A percentile compares a stretch with the other conserved stretches of the same genome.
Evolutionary conservation across 2,113 vertebrate genomes (phyloP).

Genomic region (Semicossyphus pulcher): DNA sequence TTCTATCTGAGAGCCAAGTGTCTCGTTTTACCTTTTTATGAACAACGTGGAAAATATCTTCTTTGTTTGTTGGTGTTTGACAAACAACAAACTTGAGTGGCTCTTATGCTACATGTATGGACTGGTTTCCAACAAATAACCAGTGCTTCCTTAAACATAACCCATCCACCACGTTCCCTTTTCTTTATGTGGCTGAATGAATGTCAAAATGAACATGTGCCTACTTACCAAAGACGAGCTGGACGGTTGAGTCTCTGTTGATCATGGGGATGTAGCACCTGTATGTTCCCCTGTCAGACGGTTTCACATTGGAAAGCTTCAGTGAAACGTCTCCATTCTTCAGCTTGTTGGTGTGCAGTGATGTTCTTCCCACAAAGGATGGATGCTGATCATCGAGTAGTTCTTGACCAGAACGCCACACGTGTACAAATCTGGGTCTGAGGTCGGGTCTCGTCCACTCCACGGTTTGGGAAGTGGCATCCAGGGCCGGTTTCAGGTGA

Average conservation of each 20-base stretch:
- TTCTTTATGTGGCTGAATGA: no score
- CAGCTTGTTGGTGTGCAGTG: not conserved
- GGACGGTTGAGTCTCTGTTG: not conserved
- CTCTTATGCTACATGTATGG: no score
- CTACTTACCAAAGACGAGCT: slow-evolving; percentile 7
- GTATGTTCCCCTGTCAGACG: slow-evolving; percentile 12
- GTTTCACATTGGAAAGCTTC: slow-evolving; percentile 6
- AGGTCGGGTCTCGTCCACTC: slow-evolving; percentile 12
- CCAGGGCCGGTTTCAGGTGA: not conserved
- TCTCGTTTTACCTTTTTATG: no score
- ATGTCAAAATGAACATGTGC: no score
- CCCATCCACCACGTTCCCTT: no score
- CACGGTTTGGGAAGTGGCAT: not conserved
- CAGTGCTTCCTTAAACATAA: no score
- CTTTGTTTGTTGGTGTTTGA: no score
- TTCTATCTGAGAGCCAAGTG: no score
- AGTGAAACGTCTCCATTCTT: slow-evolving; percentile 31
- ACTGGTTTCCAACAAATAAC: no score
- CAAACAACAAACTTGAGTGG: no score
- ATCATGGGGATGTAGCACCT: not conserved
- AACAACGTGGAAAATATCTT: no score
- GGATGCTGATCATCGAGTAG: not conserved
- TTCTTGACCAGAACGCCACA: not conserved
- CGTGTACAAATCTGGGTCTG: not conserved
- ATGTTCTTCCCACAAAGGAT: not conserved